Conservation (phyloP, 2,797 vertebrate genomes). For the Lophotriccus pileatus region DNA sequence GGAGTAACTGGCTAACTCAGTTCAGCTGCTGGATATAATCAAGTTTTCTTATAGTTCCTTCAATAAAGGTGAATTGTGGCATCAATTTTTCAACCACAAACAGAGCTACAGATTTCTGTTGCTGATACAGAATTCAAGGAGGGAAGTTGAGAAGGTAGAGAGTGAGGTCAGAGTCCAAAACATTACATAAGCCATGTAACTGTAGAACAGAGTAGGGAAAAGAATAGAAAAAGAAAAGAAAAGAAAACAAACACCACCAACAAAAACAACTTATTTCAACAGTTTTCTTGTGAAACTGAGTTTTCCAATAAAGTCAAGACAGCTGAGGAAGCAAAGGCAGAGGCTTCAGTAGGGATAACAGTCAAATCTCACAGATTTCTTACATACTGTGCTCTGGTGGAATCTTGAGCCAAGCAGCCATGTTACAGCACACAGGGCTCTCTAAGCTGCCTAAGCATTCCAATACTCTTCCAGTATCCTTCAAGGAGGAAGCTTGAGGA, state of each 20-base stretch:
- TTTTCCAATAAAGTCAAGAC: neutral
- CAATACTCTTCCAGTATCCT: rapidly evolving
- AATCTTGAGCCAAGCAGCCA: neutral
- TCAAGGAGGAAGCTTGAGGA: neutral
- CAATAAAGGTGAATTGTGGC: neutral
- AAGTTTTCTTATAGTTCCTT: neutral
- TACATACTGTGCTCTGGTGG: neutral
- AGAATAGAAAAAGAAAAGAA: neutral
- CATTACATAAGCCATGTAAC: neutral
- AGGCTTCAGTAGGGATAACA: neutral
- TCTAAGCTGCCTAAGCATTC: neutral
- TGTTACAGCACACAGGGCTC: rapidly evolving
- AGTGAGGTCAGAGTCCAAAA: neutral
- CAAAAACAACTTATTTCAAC: neutral
- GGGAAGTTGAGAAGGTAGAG: neutral
- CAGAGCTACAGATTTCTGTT: neutral
- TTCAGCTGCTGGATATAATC: neutral
- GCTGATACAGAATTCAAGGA: neutral
- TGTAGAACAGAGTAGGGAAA: neutral
- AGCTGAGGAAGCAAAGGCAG: neutral
- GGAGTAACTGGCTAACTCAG: neutral
- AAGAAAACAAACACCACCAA: neutral
- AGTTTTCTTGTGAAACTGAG: neutral
- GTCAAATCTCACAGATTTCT: neutral
- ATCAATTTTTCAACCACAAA: neutral